Base-by-base conservation (phyloP, 2,113 vertebrate species). In the Ammospiza caudacuta region DNA sequence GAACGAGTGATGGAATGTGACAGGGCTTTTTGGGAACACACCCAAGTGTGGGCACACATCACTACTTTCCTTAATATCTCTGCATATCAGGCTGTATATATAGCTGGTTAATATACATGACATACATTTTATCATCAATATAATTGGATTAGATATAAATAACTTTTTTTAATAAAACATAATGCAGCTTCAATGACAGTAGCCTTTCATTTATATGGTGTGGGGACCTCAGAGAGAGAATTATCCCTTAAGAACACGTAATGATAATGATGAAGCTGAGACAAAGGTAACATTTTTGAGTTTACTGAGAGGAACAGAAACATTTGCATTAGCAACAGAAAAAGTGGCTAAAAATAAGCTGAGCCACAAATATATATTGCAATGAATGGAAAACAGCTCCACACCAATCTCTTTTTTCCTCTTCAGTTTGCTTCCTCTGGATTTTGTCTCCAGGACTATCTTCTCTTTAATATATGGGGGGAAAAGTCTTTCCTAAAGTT, bases 351-450 rank as follows among this genome's bases (percentile, higher is more conserved):
- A 74, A 93, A 94, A 49, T 62, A 85, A 78, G 3, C 5, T 35
- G 57, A 90, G 31, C 6, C 20, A 62, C 6, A 66, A 64, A 73
- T 52, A 51, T 1, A 14, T 51, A 14, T 37, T 89, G 27, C 44
- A 61, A 25, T 59, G 18, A n/a, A 59, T 37, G 24, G 12, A 69
- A 89, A 28, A 4, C 22, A 79, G 9, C 11, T 84, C 9, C 15
- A 29, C 0, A 4, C 1, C 5, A 58, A 3, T 18, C 2, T 20
- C 29, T 2, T 20, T 54, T 43, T 19, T 3, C 1, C 10, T 4
- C 19, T 78, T 74, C 27, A 21, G 4, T 22, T 41, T 2, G 2
- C 8, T 5, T 47, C 4, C 27, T 44, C 22, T 67, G 20, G 49
- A 33, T 35, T 91, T 73, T 68, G 15, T 61, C 17, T 76, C 25